These are phyloP conservation scores for Brachionus rubens DNA, from an alignment of 1,140 invertebrate genomes.

Conservation along the genomic window DNA sequence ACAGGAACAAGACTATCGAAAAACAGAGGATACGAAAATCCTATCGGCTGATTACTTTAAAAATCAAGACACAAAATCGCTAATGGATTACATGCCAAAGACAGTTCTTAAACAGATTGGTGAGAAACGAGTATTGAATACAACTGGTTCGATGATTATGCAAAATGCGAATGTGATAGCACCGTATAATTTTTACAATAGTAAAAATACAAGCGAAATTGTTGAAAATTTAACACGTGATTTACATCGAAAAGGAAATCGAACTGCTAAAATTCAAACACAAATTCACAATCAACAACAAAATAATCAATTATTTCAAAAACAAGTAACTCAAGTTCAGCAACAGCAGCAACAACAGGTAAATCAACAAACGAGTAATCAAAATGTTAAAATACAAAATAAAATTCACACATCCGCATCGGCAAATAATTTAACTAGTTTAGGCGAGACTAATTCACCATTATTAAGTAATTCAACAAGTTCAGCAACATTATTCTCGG, in stretches of 20 bases:
- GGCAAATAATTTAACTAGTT: background rate
- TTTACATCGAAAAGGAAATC: background rate
- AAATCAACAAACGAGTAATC: background rate
- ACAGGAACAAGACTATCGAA: background rate
- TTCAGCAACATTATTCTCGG: conserved; percentile 12
- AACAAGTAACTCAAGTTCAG: background rate
- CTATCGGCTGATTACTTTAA: conserved; percentile 13
- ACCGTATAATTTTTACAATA: conserved; percentile 19
- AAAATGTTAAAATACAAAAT: background rate
- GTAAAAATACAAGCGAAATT: conserved; percentile 16
- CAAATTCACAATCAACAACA: background rate
- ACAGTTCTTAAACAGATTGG: background rate
- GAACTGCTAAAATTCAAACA: background rate
- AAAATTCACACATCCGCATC: background rate
- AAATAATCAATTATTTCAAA: background rate
- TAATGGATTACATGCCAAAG: conserved; percentile 18
- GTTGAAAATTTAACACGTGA: conserved; percentile 12
- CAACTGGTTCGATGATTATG: background rate
- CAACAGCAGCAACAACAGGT: too few species aligned
- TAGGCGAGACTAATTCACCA: background rate
- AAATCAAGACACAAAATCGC: conserved; percentile 1
- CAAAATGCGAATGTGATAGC: conserved; percentile 1
- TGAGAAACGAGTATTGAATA: background rate
- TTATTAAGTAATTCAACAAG: background rate
- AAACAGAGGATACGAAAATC: background rate